These are phyloP conservation scores for Epistrophe eligans DNA, from an alignment of 2,888 invertebrate species.

Conservation along the genomic window DNA sequence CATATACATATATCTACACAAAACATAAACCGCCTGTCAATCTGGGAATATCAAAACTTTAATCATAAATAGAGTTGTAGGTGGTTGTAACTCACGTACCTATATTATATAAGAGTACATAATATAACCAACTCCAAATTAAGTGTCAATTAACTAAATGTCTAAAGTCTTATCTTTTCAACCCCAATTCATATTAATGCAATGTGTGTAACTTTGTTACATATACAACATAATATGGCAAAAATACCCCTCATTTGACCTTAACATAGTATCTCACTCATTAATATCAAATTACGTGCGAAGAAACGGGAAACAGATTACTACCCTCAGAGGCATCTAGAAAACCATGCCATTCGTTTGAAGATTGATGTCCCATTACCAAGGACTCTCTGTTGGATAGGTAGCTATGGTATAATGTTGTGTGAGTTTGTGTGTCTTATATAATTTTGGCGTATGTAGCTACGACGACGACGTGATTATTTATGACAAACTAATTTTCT, in stretches of 20 bases:
- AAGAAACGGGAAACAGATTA: constrained; percentile 61
- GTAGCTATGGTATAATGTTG: not conserved
- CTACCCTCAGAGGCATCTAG: constrained; percentile 31
- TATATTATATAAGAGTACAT: not conserved
- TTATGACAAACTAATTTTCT: constrained; percentile 73
- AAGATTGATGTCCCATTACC: constrained; percentile 64
- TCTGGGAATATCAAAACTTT: constrained; percentile 17
- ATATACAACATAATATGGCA: constrained; percentile 8
- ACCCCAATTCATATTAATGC: constrained; percentile 52
- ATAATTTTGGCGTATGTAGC: not conserved
- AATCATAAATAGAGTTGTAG: not conserved
- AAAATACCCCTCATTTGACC: constrained; percentile 42
- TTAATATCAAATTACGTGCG: constrained; percentile 70
- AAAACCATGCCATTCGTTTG: constrained; percentile 30
- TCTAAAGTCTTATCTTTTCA: constrained; percentile 40
- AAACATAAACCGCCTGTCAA: constrained; percentile 4
- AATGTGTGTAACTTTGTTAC: constrained; percentile 19
- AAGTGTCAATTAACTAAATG: constrained; percentile 54
- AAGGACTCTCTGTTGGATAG: constrained; percentile 35
- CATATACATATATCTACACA: too few species aligned
- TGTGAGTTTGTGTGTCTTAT: not conserved
- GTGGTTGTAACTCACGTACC: not conserved
- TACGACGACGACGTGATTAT: constrained; percentile 49
- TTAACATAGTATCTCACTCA: constrained; percentile 57
- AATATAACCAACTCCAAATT: constrained; percentile 25